Percentiles rank a stretch among this genome's conserved stretches.
Conservation (phyloP, 2,113 vertebrate species). For the Datnioides undecimradiatus region DNA sequence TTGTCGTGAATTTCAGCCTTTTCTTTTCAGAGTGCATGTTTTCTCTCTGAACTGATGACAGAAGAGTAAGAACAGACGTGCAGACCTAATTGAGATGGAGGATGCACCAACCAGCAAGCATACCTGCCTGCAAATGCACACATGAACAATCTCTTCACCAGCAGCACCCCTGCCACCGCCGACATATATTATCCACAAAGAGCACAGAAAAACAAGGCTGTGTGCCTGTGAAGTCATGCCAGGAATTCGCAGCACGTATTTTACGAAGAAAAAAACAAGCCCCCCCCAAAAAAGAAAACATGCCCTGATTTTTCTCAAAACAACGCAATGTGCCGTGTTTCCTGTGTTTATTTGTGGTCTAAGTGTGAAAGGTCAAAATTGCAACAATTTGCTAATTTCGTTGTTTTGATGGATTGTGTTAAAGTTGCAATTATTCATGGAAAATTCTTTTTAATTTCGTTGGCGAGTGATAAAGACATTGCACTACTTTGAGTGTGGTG, state of each 20-base stretch:
- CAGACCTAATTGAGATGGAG: slow-evolving; percentile 42
- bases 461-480: background rate
- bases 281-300: background rate
- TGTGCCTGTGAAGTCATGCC: slow-evolving; percentile 63
- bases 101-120: slow-evolving; percentile 8
- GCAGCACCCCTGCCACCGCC: slow-evolving; percentile 46
- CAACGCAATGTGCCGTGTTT: slow-evolving; percentile 28
- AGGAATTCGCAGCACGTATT: slow-evolving; percentile 59
- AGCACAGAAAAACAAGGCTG: slow-evolving; percentile 50
- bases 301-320: slow-evolving; percentile 44
- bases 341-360: slow-evolving; percentile 35
- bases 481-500: background rate
- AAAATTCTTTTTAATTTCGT: background rate
- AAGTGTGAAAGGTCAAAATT: slow-evolving; percentile 45
- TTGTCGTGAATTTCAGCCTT: background rate
- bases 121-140: slow-evolving; percentile 50
- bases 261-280: background rate
- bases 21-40: slow-evolving; percentile 11
- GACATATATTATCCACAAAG: slow-evolving; percentile 65
- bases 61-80: slow-evolving; percentile 21
- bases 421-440: slow-evolving; percentile 41
- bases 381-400: background rate
- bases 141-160: slow-evolving; percentile 36
- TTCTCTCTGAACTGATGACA: slow-evolving; percentile 10
- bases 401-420: background rate